Evolutionary conservation across 2,888 invertebrate genomes (phyloP).

Genomic region (Abrostola tripartita): DNA sequence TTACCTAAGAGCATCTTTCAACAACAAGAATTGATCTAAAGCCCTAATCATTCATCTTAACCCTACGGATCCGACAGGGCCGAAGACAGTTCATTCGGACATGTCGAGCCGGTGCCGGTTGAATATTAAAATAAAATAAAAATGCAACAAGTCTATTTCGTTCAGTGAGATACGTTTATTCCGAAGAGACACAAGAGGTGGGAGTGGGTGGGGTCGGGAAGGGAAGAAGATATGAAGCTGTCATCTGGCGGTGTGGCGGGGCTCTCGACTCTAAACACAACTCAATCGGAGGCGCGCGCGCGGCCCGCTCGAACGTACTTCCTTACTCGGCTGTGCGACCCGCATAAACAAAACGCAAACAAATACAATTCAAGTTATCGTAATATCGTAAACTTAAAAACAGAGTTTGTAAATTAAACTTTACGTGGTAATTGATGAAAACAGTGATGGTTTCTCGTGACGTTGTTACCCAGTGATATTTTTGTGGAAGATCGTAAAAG

Average conservation of each 20-base stretch:
- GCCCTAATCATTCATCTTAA: constrained; percentile 63
- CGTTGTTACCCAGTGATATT: constrained; percentile 72
- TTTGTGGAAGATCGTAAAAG: constrained; percentile 73
- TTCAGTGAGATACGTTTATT: constrained; percentile 62
- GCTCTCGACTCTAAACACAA: constrained; percentile 57
- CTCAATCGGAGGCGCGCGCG: constrained; percentile 73
- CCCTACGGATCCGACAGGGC: constrained; percentile 60
- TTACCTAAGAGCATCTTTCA: constrained; percentile 13
- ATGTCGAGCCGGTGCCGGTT: constrained; percentile 60
- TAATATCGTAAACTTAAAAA: constrained; percentile 51
- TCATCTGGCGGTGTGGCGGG: constrained; percentile 74
- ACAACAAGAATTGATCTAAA: constrained; percentile 26
- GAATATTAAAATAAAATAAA: constrained; percentile 77
- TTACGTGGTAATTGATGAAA: constrained; percentile 36
- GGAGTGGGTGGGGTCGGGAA: constrained; percentile 70
- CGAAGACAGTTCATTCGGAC: constrained; percentile 70
- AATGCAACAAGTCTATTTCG: constrained; percentile 81
- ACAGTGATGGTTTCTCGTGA: constrained; percentile 70
- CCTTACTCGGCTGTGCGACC: constrained; percentile 41
- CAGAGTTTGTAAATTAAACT: constrained; percentile 54
- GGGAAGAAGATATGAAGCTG: constrained; percentile 78
- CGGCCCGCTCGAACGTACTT: constrained; percentile 61
- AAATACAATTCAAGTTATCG: constrained; percentile 50
- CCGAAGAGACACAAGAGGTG: constrained; percentile 54
- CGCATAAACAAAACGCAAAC: constrained; percentile 61